phyloP scores from a whole-genome alignment of 2,888 invertebrate species.

The Drosophila kuntzei region DNA sequence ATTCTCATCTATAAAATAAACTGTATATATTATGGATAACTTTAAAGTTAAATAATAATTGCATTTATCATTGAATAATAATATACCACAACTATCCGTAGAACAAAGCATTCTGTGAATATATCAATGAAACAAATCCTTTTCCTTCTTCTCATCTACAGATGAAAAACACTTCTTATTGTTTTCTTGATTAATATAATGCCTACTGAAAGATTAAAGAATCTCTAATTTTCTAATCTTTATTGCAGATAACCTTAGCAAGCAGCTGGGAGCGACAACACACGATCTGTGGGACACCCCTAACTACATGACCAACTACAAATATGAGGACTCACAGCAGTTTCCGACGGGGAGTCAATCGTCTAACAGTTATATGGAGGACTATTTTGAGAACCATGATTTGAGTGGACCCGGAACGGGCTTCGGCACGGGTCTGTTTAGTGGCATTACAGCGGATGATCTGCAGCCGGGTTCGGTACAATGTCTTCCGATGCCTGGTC shows the following conservation, averaged over 20 bases:
- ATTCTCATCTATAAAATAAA: no score
- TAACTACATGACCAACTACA: slow-evolving; percentile 46
- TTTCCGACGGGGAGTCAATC: slow-evolving; percentile 56
- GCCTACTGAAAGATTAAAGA: not conserved
- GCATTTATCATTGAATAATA: no score
- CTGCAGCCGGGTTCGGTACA: slow-evolving; percentile 86
- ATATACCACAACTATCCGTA: no score
- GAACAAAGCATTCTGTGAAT: no score
- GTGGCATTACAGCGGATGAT: slow-evolving; percentile 82
- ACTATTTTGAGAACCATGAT: slow-evolving; percentile 89
- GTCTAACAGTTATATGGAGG: slow-evolving; percentile 88
- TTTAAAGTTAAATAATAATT: no score
- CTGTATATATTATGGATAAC: no score
- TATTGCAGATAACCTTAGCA: slow-evolving; percentile 89
- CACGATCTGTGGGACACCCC: slow-evolving; percentile 88
- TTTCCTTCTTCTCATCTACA: no score
- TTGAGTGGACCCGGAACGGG: slow-evolving; percentile 60
- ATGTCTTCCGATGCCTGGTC: slow-evolving; percentile 94
- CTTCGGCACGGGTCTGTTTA: slow-evolving; percentile 79
- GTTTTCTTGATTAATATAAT: no score
- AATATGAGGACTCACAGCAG: slow-evolving; percentile 57
- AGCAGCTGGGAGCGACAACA: slow-evolving; percentile 90
- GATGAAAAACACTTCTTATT: no score
- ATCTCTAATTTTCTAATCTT: not conserved
- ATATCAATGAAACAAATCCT: no score